A percentile compares a stretch with the other conserved stretches of the same genome.
Evolutionary conservation across 2,113 vertebrate species (phyloP).

Genomic region (Boulengeromyrus knoepffleri): DNA sequence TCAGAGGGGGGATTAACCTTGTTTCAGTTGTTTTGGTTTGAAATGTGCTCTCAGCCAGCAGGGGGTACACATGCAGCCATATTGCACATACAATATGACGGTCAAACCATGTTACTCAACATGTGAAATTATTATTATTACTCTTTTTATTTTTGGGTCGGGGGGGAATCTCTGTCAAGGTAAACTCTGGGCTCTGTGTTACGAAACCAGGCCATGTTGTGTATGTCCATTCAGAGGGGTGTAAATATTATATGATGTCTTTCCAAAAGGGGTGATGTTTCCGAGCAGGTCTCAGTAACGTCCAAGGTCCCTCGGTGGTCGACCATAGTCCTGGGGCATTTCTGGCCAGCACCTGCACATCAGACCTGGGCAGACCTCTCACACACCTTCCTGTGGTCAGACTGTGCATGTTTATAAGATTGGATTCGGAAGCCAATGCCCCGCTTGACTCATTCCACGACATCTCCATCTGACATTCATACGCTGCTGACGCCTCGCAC

Average conservation of each 20-base stretch:
- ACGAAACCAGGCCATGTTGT: neutral
- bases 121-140: neutral
- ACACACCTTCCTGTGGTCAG: conserved; percentile 42
- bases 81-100: neutral
- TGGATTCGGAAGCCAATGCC: conserved; percentile 63
- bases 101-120: neutral
- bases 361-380: conserved; percentile 42
- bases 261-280: neutral
- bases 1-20: neutral
- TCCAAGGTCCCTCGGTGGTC: neutral
- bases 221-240: neutral
- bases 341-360: conserved; percentile 45
- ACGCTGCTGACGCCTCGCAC: conserved; percentile 71
- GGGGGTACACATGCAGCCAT: neutral
- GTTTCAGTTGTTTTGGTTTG: neutral
- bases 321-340: neutral
- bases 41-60: neutral
- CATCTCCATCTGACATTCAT: conserved; percentile 74
- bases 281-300: neutral
- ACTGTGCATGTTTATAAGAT: conserved; percentile 51
- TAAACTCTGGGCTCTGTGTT: neutral
- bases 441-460: conserved; percentile 69
- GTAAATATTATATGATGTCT: neutral
- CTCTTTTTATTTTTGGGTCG: neutral
- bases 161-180: neutral